A percentile compares a stretch with the other conserved stretches of the same genome.
These are phyloP conservation scores for Corythornis madagascariensis DNA, from an alignment of 2,113 vertebrate species.

Conservation along the genomic window DNA sequence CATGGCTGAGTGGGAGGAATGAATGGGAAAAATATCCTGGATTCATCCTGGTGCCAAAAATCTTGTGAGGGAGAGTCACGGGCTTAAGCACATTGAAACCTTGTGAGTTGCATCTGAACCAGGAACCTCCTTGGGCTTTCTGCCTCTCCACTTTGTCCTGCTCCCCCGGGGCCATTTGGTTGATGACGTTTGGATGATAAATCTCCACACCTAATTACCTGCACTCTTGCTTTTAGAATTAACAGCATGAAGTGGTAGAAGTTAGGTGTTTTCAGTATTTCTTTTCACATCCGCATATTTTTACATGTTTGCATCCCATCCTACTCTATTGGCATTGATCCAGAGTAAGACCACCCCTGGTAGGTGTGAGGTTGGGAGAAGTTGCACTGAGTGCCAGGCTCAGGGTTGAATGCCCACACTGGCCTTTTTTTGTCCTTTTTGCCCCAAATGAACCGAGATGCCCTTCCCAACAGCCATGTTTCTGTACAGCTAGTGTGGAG, in stretches of 20 bases:
- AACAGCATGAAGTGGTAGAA: not conserved
- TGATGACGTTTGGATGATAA: not conserved
- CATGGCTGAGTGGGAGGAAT: not conserved
- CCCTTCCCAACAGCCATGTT: not conserved
- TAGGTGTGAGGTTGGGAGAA: not conserved
- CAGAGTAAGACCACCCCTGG: not conserved
- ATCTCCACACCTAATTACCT: not conserved
- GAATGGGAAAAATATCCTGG: not conserved
- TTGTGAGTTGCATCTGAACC: not conserved
- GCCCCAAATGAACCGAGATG: not conserved
- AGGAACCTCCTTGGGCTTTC: not conserved
- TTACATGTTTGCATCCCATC: not conserved
- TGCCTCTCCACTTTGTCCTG: not conserved
- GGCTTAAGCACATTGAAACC: not conserved
- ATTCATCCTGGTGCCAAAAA: not conserved
- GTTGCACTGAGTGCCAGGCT: not conserved
- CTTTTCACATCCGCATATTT: not conserved
- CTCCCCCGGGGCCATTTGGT: not conserved
- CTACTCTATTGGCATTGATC: rapidly evolving
- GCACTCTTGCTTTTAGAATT: not conserved
- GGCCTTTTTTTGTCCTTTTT: not conserved
- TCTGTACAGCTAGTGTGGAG: not conserved
- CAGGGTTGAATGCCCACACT: not conserved
- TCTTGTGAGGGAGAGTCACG: not conserved
- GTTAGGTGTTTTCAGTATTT: not conserved